Percentiles rank a stretch among this genome's conserved stretches.
phyloP scores from a whole-genome alignment of 2,888 invertebrate genomes.

The Serrognathus titanus region DNA sequence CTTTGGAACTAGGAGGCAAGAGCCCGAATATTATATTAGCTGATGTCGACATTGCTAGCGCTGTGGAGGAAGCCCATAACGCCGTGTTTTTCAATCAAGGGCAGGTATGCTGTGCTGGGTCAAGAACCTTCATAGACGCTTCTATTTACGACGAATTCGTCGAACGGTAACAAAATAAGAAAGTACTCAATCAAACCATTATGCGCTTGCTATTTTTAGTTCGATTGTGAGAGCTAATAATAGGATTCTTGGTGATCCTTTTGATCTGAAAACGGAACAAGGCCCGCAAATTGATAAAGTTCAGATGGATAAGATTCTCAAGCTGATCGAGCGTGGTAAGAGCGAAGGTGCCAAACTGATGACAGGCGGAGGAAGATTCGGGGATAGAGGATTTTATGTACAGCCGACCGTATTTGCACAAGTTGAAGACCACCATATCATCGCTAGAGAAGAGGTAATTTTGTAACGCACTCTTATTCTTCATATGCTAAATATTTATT shows the following conservation, averaged over 20 bases:
- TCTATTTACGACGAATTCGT: slow-evolving; percentile 92
- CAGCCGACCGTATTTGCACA: slow-evolving; percentile 87
- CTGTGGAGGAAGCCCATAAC: slow-evolving; percentile 79
- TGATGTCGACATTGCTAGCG: slow-evolving; percentile 77
- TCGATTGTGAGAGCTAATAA: slow-evolving; percentile 74
- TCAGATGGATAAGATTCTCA: slow-evolving; percentile 79
- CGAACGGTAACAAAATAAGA: slow-evolving; percentile 42
- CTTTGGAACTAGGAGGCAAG: slow-evolving; percentile 91
- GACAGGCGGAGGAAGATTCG: slow-evolving; percentile 67
- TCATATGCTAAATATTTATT: neutral
- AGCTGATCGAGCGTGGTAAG: slow-evolving; percentile 75
- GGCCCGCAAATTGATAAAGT: slow-evolving; percentile 89
- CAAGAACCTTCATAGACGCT: slow-evolving; percentile 86
- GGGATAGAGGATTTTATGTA: slow-evolving; percentile 76
- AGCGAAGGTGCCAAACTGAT: slow-evolving; percentile 81
- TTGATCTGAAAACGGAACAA: slow-evolving; percentile 74
- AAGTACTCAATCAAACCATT: neutral
- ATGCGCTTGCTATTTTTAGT: neutral
- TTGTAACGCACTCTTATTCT: neutral
- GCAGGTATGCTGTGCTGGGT: slow-evolving; percentile 91
- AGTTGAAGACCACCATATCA: slow-evolving; percentile 79
- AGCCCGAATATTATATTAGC: slow-evolving; percentile 80
- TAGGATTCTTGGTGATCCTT: slow-evolving; percentile 84
- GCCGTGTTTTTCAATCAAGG: slow-evolving; percentile 87
- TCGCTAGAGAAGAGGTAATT: slow-evolving; percentile 67